phyloP scores from a whole-genome alignment of 1,140 invertebrate species.

The Pentalonia nigronervosa region DNA sequence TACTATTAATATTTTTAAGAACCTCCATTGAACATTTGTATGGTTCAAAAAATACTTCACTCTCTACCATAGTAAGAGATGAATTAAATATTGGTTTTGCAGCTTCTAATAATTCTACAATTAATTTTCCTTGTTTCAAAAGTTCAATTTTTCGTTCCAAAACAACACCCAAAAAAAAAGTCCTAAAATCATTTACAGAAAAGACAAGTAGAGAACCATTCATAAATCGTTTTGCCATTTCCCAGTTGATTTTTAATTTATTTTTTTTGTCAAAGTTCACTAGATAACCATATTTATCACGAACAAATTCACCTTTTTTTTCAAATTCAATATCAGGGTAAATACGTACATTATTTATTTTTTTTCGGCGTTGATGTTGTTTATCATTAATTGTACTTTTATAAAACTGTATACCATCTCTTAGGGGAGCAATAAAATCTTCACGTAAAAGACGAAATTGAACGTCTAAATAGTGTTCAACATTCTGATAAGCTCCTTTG shows the following conservation, averaged over 20 bases:
- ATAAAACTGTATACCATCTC: conserved; percentile 67
- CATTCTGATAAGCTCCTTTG: conserved; percentile 69
- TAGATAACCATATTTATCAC: conserved; percentile 53
- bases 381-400: conserved; percentile 59
- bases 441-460: conserved; percentile 80
- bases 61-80: conserved; percentile 71
- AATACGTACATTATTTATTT: conserved; percentile 57
- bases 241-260: conserved; percentile 61
- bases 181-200: conserved; percentile 73
- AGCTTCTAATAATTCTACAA: conserved; percentile 65
- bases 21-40: conserved; percentile 72
- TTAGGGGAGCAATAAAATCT: conserved; percentile 73
- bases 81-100: conserved; percentile 63
- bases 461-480: conserved; percentile 78
- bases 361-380: conserved; percentile 37
- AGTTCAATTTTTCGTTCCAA: conserved; percentile 66
- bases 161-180: conserved; percentile 74
- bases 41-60: conserved; percentile 74
- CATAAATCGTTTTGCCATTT: conserved; percentile 70
- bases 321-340: conserved; percentile 56
- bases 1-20: conserved; percentile 67
- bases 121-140: conserved; percentile 67
- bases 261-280: conserved; percentile 58
- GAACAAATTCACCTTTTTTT: conserved; percentile 9
- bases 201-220: conserved; percentile 77